A percentile compares a stretch with the other conserved stretches of the same genome.
Conservation (phyloP, 2,113 vertebrate species). For the Eidolon helvum region DNA sequence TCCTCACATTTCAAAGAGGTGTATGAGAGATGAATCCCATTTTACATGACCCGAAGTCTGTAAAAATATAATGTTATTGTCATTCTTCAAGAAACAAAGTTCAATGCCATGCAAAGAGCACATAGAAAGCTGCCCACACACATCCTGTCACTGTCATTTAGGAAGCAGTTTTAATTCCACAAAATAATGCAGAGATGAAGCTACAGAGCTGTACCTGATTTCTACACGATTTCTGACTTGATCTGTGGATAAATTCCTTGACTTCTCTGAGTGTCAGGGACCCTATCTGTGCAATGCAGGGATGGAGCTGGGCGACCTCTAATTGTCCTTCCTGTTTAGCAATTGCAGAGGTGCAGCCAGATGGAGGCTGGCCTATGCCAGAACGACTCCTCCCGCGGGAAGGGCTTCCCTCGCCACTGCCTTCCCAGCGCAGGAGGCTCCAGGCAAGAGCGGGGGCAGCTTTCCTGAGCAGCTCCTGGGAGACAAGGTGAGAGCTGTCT, state of each 20-base stretch:
- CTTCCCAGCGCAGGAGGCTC: background rate
- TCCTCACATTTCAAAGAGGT: background rate
- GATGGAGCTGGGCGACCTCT: constrained; percentile 41
- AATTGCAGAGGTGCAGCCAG: background rate
- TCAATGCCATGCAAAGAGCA: constrained; percentile 42
- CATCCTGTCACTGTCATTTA: background rate
- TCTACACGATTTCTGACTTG: constrained; percentile 4
- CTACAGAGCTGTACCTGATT: background rate
- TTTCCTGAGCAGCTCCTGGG: background rate
- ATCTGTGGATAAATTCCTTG: background rate
- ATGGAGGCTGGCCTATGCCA: background rate
- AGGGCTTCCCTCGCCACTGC: constrained; percentile 53
- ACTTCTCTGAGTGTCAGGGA: background rate
- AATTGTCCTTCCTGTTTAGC: constrained; percentile 50
- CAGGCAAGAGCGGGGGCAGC: constrained; percentile 6
- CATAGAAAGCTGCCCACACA: constrained; percentile 19
- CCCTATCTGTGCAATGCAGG: background rate
- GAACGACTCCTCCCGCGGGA: background rate
- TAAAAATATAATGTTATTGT: background rate
- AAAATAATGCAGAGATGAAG: background rate
- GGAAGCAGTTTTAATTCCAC: constrained; percentile 21
- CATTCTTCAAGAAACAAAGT: constrained; percentile 49
- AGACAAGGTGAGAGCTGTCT: background rate
- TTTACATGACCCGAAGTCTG: background rate
- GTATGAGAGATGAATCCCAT: background rate